Base-by-base conservation (phyloP, 2,888 invertebrate genomes). In the Stomorhina lunata region DNA sequence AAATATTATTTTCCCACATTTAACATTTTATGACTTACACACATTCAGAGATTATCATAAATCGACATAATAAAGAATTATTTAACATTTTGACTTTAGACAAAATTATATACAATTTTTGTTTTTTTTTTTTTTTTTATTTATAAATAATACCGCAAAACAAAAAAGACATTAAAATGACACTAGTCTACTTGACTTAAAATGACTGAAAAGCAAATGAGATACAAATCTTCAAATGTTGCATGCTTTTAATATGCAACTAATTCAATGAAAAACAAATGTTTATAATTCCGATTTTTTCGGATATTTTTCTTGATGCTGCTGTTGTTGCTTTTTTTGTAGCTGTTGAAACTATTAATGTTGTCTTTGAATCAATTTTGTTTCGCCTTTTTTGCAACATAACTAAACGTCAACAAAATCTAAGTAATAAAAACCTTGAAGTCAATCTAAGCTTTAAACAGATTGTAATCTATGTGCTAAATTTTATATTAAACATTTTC, bases 381-480 rank as follows among this genome's bases (percentile, higher is more conserved):
- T 75, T 73, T 61, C 40, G 17, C 37, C 43, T 73, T 68, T 6
- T 48, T 71, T 59, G 76, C 77, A 43, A 61, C 40, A 37, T 53
- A 53, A 37, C 59, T 53, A 65, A 59, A 82, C 82, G 75, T 79
- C 75, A 82, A 76, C 66, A 37, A 76, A 77, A 75, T 79, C 66
- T 55, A 79, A 76, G 61, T 55, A 69, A 48, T 29, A 65, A 71
- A 82, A 82, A 82, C 82, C 82, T 82, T 82, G 82, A 82, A 82
- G 82, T 79, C 82, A 82, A 82, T 82, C 82, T 76, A 37, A 66
- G 75, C 66, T 76, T 76, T 76, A 48, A n/a, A 71, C 59, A 71
- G 82, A 82, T 82, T 82, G 59, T 66, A 65, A 82, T 82, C 82
- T 79, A 66, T 76, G 79, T 76, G 75, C 82, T 79, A 82, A 82